Percentiles rank a stretch among this genome's conserved stretches.
phyloP scores from a whole-genome alignment of 2,888 invertebrate genomes.

The Argyra leucocephala region DNA sequence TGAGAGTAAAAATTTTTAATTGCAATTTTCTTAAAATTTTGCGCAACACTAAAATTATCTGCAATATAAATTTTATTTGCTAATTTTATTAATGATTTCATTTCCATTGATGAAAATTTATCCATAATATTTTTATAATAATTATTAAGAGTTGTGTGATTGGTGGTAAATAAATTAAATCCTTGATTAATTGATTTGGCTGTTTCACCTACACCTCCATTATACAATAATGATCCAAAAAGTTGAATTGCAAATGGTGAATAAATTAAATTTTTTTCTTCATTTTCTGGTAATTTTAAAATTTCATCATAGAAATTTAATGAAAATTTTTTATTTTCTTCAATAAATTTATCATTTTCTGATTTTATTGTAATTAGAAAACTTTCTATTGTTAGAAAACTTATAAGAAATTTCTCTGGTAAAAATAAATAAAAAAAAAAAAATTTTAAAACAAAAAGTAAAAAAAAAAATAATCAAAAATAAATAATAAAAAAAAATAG shows the following conservation, averaged over 20 bases:
- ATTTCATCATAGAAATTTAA: background rate
- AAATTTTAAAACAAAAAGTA: too few species aligned
- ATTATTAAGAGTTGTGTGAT: background rate
- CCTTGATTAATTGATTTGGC: slow-evolving; percentile 46
- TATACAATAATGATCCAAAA: slow-evolving; percentile 59
- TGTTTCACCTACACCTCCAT: slow-evolving; percentile 58
- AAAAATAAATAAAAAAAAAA: too few species aligned
- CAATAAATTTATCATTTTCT: background rate
- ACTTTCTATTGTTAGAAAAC: background rate
- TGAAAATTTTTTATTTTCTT: background rate
- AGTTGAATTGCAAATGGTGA: slow-evolving; percentile 70
- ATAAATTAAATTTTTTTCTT: slow-evolving; percentile 56
- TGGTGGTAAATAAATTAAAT: background rate
- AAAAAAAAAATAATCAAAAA: background rate
- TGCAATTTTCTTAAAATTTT: background rate
- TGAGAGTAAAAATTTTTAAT: background rate
- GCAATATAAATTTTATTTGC: background rate
- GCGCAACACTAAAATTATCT: background rate
- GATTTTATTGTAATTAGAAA: background rate
- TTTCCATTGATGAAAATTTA: background rate
- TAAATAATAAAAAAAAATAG: background rate
- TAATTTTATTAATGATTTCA: background rate
- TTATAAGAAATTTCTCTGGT: background rate
- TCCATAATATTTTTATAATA: background rate
- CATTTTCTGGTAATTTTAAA: slow-evolving; percentile 32